Conservation (phyloP, 2,113 vertebrate species). For the Noturus placidus region DNA sequence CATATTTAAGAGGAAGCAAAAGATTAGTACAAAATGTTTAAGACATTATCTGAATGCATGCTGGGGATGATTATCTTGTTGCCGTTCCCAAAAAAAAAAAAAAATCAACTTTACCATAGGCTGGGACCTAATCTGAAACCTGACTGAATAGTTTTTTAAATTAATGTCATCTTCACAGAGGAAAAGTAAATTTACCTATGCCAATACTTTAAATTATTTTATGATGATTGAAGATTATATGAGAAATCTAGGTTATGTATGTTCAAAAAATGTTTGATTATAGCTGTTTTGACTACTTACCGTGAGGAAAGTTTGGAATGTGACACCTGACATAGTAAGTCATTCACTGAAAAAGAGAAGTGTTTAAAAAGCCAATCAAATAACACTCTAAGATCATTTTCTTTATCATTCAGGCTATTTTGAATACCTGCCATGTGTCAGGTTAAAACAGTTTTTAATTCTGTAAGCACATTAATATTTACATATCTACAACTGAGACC, state of each 20-base stretch:
- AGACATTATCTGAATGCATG: not conserved
- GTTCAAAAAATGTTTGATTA: not conserved
- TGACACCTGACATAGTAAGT: not conserved
- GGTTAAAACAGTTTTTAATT: not conserved
- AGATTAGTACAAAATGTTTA: not conserved
- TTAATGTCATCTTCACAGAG: not conserved
- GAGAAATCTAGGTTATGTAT: not conserved
- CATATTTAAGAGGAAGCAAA: not conserved
- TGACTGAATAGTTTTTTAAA: not conserved
- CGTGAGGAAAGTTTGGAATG: not conserved
- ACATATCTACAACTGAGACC: not conserved
- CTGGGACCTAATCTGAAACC: not conserved
- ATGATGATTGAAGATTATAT: not conserved
- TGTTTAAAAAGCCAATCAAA: not conserved
- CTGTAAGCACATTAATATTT: not conserved
- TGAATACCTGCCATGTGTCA: not conserved
- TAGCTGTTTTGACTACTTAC: not conserved
- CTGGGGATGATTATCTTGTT: not conserved
- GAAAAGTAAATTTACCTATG: not conserved
- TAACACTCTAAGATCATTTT: constrained; percentile 6
- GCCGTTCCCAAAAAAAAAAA: not conserved
- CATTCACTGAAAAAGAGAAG: not conserved
- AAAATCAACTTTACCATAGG: not conserved
- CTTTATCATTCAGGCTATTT: constrained; percentile 7
- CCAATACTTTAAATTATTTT: not conserved